Evolutionary conservation across 2,113 vertebrate genomes (phyloP), one percentile per base, ranked within the genome.

Genomic region (Pachypanchax playfairii): DNA sequence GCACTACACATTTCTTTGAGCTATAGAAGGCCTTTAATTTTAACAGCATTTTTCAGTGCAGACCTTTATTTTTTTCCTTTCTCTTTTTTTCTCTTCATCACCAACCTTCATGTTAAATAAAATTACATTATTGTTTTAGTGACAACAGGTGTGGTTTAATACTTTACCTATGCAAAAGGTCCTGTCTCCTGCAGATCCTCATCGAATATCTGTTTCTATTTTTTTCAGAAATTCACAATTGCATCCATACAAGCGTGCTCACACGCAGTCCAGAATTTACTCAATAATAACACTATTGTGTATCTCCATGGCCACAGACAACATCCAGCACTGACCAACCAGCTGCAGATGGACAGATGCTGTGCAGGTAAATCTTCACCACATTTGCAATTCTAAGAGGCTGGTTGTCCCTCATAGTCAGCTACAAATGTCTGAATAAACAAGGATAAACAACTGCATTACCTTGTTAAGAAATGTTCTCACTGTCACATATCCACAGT

Each of bases 341-440:
- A 29, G 42, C 35, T 59, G 49, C 48, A 70, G 68, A 25, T 61
- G 26, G 56, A 41, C 20, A 21, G 57, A 55, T 75, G 46, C 22
- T 53, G 18, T 35, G 29, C 31, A 46, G 31, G 21, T 12, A 21
- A 13, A 48, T 9, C 2, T 29, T 15, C 7, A 8, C 21, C 46
- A 58, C 73, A 73, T 21, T 36, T 20, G 14, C 35, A 64, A 70
- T 64, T 48, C 21, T 49, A 65, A 69, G 33, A 59, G 49, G 39
- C 39, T 39, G 26, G 44, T 62, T 22, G 43, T 49, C 52, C 54
- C 59, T 24, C 4, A 29, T 14, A 18, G 43, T 61, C 47, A 53
- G 8, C 42, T 59, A 38, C 62, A 38, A 44, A 28, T 59, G 48
- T 46, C 58, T n/a, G n/a, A n/a, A n/a, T n/a, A n/a, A n/a, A n/a